Base-by-base conservation (phyloP, 2,888 invertebrate species). In the Clepsis dumicolana region DNA sequence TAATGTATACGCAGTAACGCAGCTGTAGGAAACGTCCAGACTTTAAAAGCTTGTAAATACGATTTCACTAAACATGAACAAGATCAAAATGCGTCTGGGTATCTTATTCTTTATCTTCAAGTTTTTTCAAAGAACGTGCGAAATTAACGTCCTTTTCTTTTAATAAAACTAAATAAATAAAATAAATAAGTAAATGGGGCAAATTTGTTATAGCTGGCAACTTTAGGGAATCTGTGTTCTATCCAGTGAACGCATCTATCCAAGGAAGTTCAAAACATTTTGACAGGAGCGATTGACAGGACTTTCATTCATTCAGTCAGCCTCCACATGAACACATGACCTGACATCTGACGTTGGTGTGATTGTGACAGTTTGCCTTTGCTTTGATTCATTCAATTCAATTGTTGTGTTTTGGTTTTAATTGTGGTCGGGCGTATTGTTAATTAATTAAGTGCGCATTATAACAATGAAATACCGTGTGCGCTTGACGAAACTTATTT, bases 391-490 rank as follows among this genome's bases (percentile, higher is more conserved):
- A 41, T 29, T 67, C 63, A 44, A 21, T 57, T 50, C 25, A 14
- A 54, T 61, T 54, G 62, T 67, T 54, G 50, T 67, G 62, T 50
- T 67, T 62, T 63, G 63, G 25, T 63, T 67, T 48, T 35, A 32
- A 62, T 67, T 16, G 41, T n/a, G 24, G 21, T 57, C 16, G 52
- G 63, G 16, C 5, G 50, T 27, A n/a, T 44, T 48, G 18, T 10
- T 56, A 18, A 35, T 63, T 50, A 62, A 41, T 63, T 57, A 63
- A 25, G 32, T 65, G 52, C 67, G 52, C 52, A 68, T 52, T 24
- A 35, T 18, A 54, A 62, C 32, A 52, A 66, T 66, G 65, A 54
- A 65, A 64, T 71, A 44, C 44, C 44, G 52, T 53, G 12, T 24
- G 50, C 18, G 54, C 32, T 64, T 54, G 35, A 50, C 25, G n/a